Base-by-base conservation (phyloP, 2,888 invertebrate genomes). In the Apomyelois bistriatella region DNA sequence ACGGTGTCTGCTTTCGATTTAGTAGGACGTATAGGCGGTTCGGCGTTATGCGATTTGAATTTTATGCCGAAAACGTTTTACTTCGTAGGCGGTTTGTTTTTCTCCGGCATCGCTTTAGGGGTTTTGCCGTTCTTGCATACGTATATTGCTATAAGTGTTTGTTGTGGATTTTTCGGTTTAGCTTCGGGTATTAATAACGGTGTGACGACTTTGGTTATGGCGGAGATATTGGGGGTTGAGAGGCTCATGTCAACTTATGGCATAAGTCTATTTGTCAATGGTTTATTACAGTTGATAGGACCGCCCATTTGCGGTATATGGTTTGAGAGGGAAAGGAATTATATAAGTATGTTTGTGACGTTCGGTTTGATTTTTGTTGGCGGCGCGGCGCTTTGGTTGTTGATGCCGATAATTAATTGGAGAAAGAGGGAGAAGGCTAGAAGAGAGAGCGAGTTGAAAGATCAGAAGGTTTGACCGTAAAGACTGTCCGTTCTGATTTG, bases 171-270 rank as follows among this genome's bases (percentile, higher is more conserved):
- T 0, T 97, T 97, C 65, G 97, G 97, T 0, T 77, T 97, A 0
- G 94, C 96, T 0, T 96, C 96, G 0, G 97, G 97, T 0, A 92
- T 95, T 0, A 97, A 96, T 72, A 96, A 96, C 8, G 96, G 96
- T 3, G 94, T 96, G 0, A 96, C 96, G 0, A 96, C 97, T 0
- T 92, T 97, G 36, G 95, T 97, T 0, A 95, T 97, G 95, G 96
- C 96, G 0, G 96, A 97, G 71, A 93, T 96, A 84, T 81, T 97
- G n/a, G 97, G 97, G 0, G 94, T 95, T 0, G 96, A 97, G 61
- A 91, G 95, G 41, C 76, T 97, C 0, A 95, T 96, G 70, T 96
- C 96, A 0, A 95, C 96, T 0, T 97, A 96, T 63, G 97, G 97
- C 1, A 96, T 97, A 40, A 96, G 96, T 63, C 84, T 97, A 17